These are phyloP conservation scores for Drosophila malerkotliana DNA, from an alignment of 1,140 invertebrate species.

Conservation along the genomic window DNA sequence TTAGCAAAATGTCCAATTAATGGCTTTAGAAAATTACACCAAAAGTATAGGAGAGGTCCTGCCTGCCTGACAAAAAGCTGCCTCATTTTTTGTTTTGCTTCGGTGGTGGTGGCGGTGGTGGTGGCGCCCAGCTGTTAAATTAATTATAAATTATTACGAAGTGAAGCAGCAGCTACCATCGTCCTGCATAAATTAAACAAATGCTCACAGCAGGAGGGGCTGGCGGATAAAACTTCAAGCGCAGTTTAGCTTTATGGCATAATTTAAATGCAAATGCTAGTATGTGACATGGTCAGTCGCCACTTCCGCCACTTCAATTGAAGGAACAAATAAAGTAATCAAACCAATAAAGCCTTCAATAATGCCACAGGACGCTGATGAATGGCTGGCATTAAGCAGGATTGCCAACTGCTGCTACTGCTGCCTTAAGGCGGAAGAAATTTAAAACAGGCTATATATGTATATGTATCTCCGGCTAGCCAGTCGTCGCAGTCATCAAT, in stretches of 20 bases:
- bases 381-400: constrained; percentile 35
- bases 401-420: background rate
- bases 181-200: constrained; percentile 72
- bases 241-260: constrained; percentile 38
- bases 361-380: constrained; percentile 40
- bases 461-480: constrained; percentile 4
- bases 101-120: constrained; percentile 2
- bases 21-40: constrained; percentile 49
- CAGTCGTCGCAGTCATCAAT: constrained; percentile 64
- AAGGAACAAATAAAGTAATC: constrained; percentile 26
- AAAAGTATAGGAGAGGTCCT: constrained; percentile 9
- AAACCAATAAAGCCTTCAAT: constrained; percentile 51
- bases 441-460: constrained; percentile 42
- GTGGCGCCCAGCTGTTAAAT: constrained; percentile 63
- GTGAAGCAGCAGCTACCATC: constrained; percentile 24
- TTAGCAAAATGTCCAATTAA: constrained; percentile 78
- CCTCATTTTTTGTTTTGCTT: background rate
- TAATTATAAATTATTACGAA: constrained; percentile 76
- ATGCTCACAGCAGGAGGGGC: constrained; percentile 19
- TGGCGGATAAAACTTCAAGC: background rate
- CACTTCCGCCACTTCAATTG: constrained; percentile 13
- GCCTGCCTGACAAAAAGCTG: constrained; percentile 29
- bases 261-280: constrained; percentile 67
- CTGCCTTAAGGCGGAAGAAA: background rate
- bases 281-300: background rate